A percentile compares a stretch with the other conserved stretches of the same genome.
phyloP scores from a whole-genome alignment of 53 echinoderm and acorn worm genomes.

The Antedon mediterranea region DNA sequence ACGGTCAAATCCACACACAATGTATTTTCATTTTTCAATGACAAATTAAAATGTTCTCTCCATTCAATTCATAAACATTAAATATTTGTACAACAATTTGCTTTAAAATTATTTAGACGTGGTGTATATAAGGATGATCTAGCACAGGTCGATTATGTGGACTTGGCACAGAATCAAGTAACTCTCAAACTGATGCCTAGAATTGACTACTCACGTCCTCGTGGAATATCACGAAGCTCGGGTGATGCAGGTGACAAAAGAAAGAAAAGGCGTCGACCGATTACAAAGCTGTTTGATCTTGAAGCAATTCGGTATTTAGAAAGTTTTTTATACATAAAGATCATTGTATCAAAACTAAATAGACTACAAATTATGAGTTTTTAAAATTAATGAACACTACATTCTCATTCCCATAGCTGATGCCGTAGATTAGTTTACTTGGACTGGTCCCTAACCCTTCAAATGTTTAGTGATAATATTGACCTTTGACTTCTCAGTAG shows the following conservation, averaged over 20 bases:
- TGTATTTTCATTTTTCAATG: background rate
- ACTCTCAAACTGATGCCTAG: constrained; percentile 86
- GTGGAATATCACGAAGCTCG: constrained; percentile 46
- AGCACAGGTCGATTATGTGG: constrained; percentile 94
- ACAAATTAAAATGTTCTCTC: no score
- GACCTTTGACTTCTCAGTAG: no score
- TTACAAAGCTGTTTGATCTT: constrained; percentile 75
- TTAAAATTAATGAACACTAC: no score
- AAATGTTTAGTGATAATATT: no score
- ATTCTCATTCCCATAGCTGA: no score
- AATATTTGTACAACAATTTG: background rate
- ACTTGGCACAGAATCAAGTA: constrained; percentile 89
- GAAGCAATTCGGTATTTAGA: constrained; percentile 52
- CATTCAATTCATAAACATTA: no score
- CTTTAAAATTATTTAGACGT: constrained; percentile 33
- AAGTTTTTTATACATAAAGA: no score
- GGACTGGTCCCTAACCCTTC: no score
- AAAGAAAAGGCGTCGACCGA: constrained; percentile 45
- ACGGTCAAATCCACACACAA: background rate
- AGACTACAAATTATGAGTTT: no score
- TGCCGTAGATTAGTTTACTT: no score
- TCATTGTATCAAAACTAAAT: no score
- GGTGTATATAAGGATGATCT: constrained; percentile 93
- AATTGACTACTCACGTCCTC: constrained; percentile 62
- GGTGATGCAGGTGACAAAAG: constrained; percentile 51